Evolutionary conservation across 2,797 vertebrate genomes (phyloP), one percentile per base, ranked within the genome.

Genomic region (Aratinga solstitialis): DNA sequence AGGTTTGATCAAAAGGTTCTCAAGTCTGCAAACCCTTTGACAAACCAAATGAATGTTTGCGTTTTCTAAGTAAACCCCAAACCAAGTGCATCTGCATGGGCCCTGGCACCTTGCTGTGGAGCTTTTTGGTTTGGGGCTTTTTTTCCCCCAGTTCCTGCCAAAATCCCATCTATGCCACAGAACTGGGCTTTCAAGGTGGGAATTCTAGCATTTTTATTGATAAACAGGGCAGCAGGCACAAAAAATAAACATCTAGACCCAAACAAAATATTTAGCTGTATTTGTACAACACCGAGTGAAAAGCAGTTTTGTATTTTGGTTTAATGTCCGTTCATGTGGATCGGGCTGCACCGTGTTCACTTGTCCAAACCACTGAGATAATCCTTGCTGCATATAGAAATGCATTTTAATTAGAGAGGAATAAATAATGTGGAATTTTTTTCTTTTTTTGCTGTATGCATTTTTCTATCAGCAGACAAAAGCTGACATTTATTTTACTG

Each of bases 381-480:
- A 91, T 94, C 84, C 86, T 83, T 24, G 50, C 90, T 80, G 56
- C 67, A 27, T 42, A 74, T 11, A 90, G 85, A 88, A 95, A 92
- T 83, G 84, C 32, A 38, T 78, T 94, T 93, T 95, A 95, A 96
- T 95, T 94, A 94, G 1, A 1, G 58, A 80, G 94, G 68, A 83
- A 89, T 93, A 95, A 95, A 85, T 86, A 84, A 36, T 47, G n/a
- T 93, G 74, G 34, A 10, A 29, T 50, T 42, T 72, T 92, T 42
- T 84, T 58, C 71, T 89, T 65, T 81, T 92, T 91, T 87, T 59
- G 16, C 81, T 3, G 10, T 27, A 40, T 75, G 68, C 53, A 29
- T 91, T 93, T 96, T 92, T 94, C 86, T 91, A 83, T 94, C 87
- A 94, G 82, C 91, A 67, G 88, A 96, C 92, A 96, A 96, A 96